Percentiles rank a stretch among this genome's conserved stretches.
phyloP scores from a whole-genome alignment of 2,797 vertebrate genomes.

The Taeniopygia guttata region DNA sequence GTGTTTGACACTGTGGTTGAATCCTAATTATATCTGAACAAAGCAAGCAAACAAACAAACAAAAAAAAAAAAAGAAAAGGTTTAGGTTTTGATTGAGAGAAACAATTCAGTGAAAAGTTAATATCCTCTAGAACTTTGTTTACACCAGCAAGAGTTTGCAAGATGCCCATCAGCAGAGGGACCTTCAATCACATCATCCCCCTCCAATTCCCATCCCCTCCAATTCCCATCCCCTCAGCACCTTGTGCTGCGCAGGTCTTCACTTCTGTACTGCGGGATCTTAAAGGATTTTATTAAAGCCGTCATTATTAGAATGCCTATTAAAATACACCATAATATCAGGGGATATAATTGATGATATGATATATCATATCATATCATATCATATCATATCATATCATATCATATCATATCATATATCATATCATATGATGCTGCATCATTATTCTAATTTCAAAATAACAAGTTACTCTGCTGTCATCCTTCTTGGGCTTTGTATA shows the following conservation, averaged over 20 bases:
- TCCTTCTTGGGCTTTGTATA: neutral
- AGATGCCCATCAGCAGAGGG: neutral
- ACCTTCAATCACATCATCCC: fast-evolving
- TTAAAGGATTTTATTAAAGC: neutral
- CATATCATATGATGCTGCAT: neutral
- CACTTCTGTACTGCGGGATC: neutral
- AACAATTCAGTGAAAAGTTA: neutral
- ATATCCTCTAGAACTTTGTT: neutral
- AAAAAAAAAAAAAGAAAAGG: neutral
- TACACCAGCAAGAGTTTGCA: neutral
- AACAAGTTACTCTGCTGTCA: neutral
- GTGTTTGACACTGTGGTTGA: neutral
- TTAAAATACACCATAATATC: neutral
- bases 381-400: neutral
- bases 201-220: too few species aligned
- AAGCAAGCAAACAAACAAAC: neutral
- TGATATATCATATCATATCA: neutral
- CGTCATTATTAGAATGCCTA: neutral
- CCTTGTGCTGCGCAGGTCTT: neutral
- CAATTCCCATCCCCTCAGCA: fast-evolving
- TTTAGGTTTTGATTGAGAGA: neutral
- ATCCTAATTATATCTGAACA: neutral
- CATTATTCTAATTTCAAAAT: neutral
- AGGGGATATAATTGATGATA: neutral
- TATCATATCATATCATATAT: neutral